Conservation (phyloP, 35 echinoderm and acorn worm genomes). For the Nesometra sesokonis region DNA sequence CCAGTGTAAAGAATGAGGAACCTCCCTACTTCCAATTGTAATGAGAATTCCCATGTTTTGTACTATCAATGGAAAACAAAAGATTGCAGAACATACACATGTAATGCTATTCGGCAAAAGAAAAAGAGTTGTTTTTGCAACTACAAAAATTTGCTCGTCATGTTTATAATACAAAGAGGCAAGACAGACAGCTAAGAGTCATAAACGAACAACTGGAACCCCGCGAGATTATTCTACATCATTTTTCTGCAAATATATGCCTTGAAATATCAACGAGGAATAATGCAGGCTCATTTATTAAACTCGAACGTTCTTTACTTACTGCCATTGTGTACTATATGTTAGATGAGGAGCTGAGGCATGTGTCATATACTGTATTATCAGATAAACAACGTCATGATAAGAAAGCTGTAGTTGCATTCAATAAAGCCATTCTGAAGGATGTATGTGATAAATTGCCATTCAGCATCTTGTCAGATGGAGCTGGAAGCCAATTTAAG, state of each 20-base stretch:
- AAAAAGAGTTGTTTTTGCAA: not conserved
- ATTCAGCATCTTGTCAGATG: conserved; percentile 40
- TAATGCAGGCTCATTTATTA: too few species aligned
- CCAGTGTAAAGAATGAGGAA: not conserved
- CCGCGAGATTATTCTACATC: too few species aligned
- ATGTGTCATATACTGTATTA: conserved; percentile 11
- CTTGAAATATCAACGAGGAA: too few species aligned
- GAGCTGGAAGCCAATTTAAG: conserved; percentile 47
- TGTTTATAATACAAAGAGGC: not conserved
- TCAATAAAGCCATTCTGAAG: conserved; percentile 24
- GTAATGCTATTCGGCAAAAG: not conserved
- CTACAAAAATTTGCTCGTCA: not conserved
- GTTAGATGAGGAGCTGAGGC: conserved; percentile 4
- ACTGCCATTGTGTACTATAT: not conserved
- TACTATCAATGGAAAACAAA: conserved; percentile 5
- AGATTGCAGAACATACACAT: not conserved
- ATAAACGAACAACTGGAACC: too few species aligned
- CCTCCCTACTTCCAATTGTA: not conserved
- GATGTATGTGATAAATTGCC: conserved; percentile 13
- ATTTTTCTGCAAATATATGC: too few species aligned
- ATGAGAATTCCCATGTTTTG: not conserved
- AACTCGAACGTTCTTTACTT: too few species aligned
- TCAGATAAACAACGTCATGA: conserved; percentile 34
- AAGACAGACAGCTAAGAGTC: too few species aligned
- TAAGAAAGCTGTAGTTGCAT: conserved; percentile 26